Conservation (phyloP, 2,888 invertebrate genomes). For the Hirudinaria manillensis region DNA sequence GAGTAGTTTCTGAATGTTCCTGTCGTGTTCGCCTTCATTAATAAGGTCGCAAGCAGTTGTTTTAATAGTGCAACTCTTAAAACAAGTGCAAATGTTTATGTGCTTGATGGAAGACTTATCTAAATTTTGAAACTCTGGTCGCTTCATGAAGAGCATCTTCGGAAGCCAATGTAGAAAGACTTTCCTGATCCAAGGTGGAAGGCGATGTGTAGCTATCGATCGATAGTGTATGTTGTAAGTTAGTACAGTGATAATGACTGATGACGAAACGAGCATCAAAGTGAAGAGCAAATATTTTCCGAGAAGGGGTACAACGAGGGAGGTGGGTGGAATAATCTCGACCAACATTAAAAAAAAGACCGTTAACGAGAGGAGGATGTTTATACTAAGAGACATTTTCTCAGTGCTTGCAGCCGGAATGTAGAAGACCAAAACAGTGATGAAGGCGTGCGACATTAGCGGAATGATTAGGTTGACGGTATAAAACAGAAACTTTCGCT, state of each 20-base stretch:
- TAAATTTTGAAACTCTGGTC: constrained; percentile 59
- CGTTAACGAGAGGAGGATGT: constrained; percentile 94
- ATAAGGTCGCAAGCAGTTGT: constrained; percentile 31
- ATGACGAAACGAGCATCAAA: constrained; percentile 53
- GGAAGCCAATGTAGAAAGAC: constrained; percentile 90
- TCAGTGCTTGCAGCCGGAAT: constrained; percentile 94
- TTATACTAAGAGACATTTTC: constrained; percentile 93
- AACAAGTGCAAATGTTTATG: constrained; percentile 37
- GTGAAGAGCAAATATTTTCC: constrained; percentile 69
- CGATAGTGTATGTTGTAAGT: constrained; percentile 78
- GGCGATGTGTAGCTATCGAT: constrained; percentile 92
- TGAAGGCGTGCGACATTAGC: constrained; percentile 84
- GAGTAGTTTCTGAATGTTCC: constrained; percentile 19
- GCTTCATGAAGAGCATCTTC: constrained; percentile 79
- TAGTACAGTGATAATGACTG: constrained; percentile 56
- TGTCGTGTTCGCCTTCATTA: constrained; percentile 31
- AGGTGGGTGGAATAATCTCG: constrained; percentile 96
- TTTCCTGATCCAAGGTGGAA: constrained; percentile 94
- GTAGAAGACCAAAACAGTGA: constrained; percentile 92
- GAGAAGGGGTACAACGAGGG: constrained; percentile 87
- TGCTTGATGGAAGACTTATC: constrained; percentile 38
- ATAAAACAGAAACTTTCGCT: constrained; percentile 88
- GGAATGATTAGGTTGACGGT: constrained; percentile 63
- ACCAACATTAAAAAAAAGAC: constrained; percentile 97
- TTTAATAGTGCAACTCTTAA: constrained; percentile 30